Conservation (phyloP, 1,140 invertebrate species). For the Atopsyche davidsoni region DNA sequence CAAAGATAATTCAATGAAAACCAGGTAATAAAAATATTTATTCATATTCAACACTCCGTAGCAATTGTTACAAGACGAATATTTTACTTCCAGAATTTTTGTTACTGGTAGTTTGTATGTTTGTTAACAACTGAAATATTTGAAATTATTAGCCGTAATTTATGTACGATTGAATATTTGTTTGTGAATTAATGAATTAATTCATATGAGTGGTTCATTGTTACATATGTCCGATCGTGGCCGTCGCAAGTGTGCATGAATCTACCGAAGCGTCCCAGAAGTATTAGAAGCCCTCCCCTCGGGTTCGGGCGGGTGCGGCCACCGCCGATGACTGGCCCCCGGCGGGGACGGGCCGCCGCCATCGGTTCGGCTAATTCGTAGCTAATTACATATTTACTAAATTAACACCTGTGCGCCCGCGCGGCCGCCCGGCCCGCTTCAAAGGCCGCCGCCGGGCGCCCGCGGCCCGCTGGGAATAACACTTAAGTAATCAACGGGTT, state of each 20-base stretch:
- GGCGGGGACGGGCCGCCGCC: background rate
- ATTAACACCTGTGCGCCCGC: conserved; percentile 26
- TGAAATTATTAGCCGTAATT: too few relatives aligned
- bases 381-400: conserved; percentile 30
- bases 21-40: too few relatives aligned
- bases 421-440: background rate
- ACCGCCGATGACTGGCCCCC: background rate
- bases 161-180: too few relatives aligned
- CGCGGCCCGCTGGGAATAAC: conserved; percentile 13
- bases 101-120: too few relatives aligned
- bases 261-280: background rate
- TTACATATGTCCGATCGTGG: background rate
- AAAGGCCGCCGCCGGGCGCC: conserved; percentile 1
- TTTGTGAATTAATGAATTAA: too few relatives aligned
- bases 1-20: too few relatives aligned
- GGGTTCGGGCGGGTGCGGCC: background rate
- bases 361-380: conserved; percentile 24
- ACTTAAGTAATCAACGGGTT: conserved; percentile 25
- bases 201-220: too few relatives aligned
- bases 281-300: too few relatives aligned
- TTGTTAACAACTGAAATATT: too few relatives aligned
- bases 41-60: too few relatives aligned
- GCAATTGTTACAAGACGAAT: too few relatives aligned
- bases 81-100: too few relatives aligned
- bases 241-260: background rate